Evolutionary conservation across 1,140 invertebrate genomes (phyloP).

Genomic region (Achroia grisella): DNA sequence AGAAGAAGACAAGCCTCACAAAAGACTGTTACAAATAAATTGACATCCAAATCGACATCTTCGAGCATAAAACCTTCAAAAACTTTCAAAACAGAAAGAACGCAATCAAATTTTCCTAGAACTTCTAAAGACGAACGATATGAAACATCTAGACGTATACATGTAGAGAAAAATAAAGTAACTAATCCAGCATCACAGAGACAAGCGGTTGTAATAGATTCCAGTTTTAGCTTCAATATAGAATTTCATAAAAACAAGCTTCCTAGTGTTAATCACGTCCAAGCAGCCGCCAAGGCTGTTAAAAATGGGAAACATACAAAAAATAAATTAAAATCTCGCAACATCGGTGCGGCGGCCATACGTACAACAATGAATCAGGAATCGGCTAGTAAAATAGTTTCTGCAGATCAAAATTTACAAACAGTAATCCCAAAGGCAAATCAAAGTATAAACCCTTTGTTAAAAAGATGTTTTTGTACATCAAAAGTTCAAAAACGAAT

Average conservation of each 20-base stretch:
- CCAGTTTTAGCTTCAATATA: conserved; percentile 6
- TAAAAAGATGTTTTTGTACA: conserved; percentile 3
- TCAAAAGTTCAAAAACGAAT: background rate
- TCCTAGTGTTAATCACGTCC: background rate
- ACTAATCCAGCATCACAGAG: background rate
- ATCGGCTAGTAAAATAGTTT: background rate
- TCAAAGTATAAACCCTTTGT: background rate
- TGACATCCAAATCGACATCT: background rate
- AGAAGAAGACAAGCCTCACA: conserved; percentile 9
- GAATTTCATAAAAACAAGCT: conserved; percentile 7
- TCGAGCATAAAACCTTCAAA: background rate
- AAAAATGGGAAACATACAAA: background rate
- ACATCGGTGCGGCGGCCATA: no score
- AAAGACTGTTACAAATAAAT: no score
- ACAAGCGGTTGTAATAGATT: background rate
- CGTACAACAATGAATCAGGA: background rate
- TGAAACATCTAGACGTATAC: no score
- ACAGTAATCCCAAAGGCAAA: background rate
- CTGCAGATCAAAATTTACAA: background rate
- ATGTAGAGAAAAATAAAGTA: background rate
- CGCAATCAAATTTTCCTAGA: no score
- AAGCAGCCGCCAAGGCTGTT: background rate
- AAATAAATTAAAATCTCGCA: no score
- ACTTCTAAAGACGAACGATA: background rate
- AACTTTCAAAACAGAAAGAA: background rate